phyloP scores from a whole-genome alignment of 2,797 vertebrate species.

The Sparidentex hasta region DNA sequence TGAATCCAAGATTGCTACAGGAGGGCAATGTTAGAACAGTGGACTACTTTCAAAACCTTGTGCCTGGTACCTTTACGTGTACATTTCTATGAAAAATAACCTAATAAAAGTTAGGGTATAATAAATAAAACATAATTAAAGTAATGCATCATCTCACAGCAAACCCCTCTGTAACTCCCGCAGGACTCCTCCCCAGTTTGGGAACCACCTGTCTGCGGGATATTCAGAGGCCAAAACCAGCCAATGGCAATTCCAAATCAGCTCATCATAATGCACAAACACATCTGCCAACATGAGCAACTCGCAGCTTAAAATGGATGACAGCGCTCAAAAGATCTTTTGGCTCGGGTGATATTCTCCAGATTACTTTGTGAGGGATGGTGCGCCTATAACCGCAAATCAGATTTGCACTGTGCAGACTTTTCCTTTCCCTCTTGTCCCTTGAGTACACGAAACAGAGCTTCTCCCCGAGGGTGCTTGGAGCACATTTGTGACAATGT shows the following conservation, averaged over 20 bases:
- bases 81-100: no score
- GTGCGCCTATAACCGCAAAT: constrained; percentile 63
- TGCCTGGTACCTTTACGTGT: no score
- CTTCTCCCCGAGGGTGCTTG: constrained; percentile 67
- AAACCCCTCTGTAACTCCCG: constrained; percentile 36
- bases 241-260: constrained; percentile 49
- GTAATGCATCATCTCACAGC: constrained; percentile 39
- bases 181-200: constrained; percentile 7
- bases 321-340: constrained; percentile 59
- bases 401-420: constrained; percentile 51
- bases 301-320: constrained; percentile 64
- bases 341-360: constrained; percentile 53
- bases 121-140: constrained; percentile 8
- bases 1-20: no score
- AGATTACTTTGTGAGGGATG: constrained; percentile 67
- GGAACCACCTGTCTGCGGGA: constrained; percentile 61
- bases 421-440: constrained; percentile 60
- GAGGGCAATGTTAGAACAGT: no score
- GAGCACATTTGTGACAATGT: constrained; percentile 70
- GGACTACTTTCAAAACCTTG: no score
- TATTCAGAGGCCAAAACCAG: constrained; percentile 49
- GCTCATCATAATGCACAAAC: constrained; percentile 68
- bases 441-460: constrained; percentile 68
- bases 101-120: no score
- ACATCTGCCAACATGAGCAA: constrained; percentile 58